Evolutionary conservation across 2,888 invertebrate species (phyloP).

Genomic region (Leuctra nigra): DNA sequence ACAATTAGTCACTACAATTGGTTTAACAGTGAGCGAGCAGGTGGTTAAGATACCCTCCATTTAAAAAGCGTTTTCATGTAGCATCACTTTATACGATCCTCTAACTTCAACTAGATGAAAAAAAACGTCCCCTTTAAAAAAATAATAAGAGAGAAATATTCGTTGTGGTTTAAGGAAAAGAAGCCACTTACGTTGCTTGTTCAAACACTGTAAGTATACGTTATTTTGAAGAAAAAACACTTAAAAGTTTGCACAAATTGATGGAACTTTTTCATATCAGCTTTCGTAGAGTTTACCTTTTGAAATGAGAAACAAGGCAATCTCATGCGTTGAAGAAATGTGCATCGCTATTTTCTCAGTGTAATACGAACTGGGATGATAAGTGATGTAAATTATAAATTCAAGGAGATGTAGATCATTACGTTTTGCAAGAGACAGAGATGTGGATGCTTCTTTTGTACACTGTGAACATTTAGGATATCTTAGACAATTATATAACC

Average conservation of each 20-base stretch:
- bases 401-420: too few relatives aligned
- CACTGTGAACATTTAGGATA: too few relatives aligned
- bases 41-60: neutral
- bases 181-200: neutral
- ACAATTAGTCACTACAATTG: neutral
- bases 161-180: neutral
- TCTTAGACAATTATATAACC: too few relatives aligned
- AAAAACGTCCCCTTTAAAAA: neutral
- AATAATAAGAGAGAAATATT: neutral
- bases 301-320: too few relatives aligned
- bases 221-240: constrained; percentile 15
- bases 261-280: constrained; percentile 14
- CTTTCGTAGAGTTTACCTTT: too few relatives aligned
- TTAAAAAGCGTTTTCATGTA: neutral
- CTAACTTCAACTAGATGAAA: neutral
- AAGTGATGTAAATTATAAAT: too few relatives aligned
- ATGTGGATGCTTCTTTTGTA: too few relatives aligned
- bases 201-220: neutral
- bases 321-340: too few relatives aligned
- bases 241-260: constrained; percentile 23
- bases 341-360: too few relatives aligned
- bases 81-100: neutral
- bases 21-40: too few relatives aligned
- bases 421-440: too few relatives aligned
- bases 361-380: too few relatives aligned